Conservation (phyloP, 2,113 vertebrate genomes). For the Onychostruthus taczanowskii region DNA sequence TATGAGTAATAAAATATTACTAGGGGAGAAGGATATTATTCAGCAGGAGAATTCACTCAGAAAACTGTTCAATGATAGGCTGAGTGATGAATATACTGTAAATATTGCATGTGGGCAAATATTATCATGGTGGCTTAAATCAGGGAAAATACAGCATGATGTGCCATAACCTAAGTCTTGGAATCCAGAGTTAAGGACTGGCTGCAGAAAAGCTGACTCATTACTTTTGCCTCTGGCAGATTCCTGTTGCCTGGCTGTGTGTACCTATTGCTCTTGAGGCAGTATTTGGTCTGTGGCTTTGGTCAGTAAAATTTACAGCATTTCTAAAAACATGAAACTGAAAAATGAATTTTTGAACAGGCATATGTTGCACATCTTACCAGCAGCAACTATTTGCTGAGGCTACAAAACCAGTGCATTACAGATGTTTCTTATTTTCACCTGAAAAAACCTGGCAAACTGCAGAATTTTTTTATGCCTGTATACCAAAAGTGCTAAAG, state of each 20-base stretch:
- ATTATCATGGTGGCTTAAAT: neutral
- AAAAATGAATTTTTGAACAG: conserved; percentile 23
- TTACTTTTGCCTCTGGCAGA: conserved; percentile 24
- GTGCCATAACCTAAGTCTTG: neutral
- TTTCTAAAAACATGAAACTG: conserved; percentile 7
- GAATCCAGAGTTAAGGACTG: neutral
- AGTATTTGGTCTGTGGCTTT: neutral
- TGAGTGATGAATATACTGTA: neutral
- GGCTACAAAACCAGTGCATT: neutral
- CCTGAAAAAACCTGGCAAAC: neutral
- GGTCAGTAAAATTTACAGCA: conserved; percentile 12
- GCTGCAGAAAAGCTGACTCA: conserved; percentile 20
- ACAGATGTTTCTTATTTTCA: neutral
- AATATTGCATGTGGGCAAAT: neutral
- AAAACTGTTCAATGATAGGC: neutral
- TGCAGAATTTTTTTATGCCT: neutral
- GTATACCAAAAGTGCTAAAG: neutral
- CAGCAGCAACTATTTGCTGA: neutral
- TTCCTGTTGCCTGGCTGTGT: neutral
- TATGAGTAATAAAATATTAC: neutral
- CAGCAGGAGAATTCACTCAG: neutral
- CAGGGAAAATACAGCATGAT: neutral
- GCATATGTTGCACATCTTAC: neutral
- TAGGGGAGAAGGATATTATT: neutral
- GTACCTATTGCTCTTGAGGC: neutral